A percentile compares a stretch with the other conserved stretches of the same genome.
Conservation (phyloP, 1,140 invertebrate species). For the Drosophila sp. region DNA sequence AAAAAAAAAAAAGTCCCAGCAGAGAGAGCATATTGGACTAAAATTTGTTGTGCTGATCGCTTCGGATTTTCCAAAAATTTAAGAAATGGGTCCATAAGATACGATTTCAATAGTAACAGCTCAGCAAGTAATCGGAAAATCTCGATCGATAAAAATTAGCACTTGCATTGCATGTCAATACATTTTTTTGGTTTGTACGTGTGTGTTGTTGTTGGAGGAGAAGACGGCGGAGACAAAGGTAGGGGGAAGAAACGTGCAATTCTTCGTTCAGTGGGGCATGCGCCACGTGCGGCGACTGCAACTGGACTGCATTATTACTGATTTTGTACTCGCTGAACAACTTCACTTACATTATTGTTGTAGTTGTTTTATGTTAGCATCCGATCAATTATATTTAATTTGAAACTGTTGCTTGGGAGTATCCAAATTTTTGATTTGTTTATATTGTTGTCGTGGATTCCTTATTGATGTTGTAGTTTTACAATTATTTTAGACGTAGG, state of each 20-base stretch:
- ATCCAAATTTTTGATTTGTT: conserved; percentile 32
- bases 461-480: conserved; percentile 26
- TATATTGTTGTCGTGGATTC: conserved; percentile 13
- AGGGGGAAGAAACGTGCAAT: conserved; percentile 17
- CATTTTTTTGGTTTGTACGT: too few relatives aligned
- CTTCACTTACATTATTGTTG: conserved; percentile 32
- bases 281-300: conserved; percentile 32
- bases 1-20: neutral
- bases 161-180: neutral
- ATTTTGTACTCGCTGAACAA: neutral
- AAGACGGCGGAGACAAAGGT: neutral
- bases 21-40: neutral
- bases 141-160: conserved; percentile 22
- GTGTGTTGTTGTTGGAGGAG: too few relatives aligned
- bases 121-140: neutral
- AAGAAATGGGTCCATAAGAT: too few relatives aligned
- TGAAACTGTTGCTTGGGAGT: conserved; percentile 3
- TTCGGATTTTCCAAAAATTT: too few relatives aligned
- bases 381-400: neutral
- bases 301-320: neutral
- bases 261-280: conserved; percentile 16
- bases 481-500: conserved; percentile 7
- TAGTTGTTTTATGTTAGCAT: conserved; percentile 19
- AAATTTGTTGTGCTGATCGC: neutral
- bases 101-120: conserved; percentile 3